Conservation (phyloP, 2,797 vertebrate genomes). For the Chaetophractus vellerosus region DNA sequence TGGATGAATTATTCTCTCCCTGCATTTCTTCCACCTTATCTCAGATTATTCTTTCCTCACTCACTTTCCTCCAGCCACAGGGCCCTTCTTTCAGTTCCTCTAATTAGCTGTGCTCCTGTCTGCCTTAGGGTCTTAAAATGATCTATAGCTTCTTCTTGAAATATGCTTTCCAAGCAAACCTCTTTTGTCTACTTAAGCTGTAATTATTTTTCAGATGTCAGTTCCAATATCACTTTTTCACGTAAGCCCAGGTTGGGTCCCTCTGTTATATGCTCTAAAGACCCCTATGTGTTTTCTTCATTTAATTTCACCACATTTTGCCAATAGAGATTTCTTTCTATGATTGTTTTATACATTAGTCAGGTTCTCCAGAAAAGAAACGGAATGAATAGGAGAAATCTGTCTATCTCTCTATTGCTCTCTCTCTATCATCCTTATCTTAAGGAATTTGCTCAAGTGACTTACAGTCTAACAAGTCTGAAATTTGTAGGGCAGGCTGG, state of each 20-base stretch:
- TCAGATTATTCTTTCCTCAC: not conserved
- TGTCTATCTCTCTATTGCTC: too few relatives aligned
- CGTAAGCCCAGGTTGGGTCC: not conserved
- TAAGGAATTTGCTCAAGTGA: too few relatives aligned
- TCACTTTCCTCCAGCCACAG: not conserved
- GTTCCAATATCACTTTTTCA: conserved; percentile 28
- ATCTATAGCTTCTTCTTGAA: not conserved
- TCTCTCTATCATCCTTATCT: too few relatives aligned
- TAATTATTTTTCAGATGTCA: conserved; percentile 27
- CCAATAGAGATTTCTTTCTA: not conserved
- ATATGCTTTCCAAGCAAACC: not conserved
- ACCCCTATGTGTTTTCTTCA: not conserved
- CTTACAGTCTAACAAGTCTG: too few relatives aligned
- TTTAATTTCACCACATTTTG: conserved; percentile 31
- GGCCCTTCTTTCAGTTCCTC: not conserved
- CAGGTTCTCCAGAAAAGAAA: too few relatives aligned
- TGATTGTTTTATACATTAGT: not conserved
- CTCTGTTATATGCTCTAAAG: not conserved
- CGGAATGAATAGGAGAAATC: too few relatives aligned
- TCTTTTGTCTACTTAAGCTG: not conserved
- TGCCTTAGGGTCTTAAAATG: not conserved
- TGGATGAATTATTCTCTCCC: not conserved
- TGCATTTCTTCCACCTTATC: not conserved
- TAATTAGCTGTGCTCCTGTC: not conserved
- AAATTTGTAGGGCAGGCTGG: too few relatives aligned